These are phyloP conservation scores for Gadus chalcogrammus DNA, from an alignment of 2,113 vertebrate genomes.

Conservation along the genomic window DNA sequence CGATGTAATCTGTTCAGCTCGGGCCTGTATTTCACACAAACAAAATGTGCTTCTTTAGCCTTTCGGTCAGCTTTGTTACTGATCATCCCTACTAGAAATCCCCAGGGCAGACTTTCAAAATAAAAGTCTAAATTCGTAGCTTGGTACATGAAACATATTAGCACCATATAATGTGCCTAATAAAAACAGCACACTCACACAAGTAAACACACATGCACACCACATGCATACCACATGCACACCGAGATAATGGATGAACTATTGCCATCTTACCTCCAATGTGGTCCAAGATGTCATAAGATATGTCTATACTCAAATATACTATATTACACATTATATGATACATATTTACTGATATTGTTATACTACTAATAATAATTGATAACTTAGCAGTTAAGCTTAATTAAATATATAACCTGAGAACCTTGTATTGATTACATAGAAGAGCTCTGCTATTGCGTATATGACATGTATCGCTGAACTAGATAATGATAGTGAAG, in stretches of 20 bases:
- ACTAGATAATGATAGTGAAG: slow-evolving; percentile 72
- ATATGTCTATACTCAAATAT: slow-evolving; percentile 66
- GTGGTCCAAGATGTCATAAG: slow-evolving; percentile 45
- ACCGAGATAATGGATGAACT: slow-evolving; percentile 36
- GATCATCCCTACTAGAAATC: background rate
- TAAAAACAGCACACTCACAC: slow-evolving; percentile 22
- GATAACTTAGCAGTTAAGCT: slow-evolving; percentile 80
- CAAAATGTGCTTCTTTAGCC: background rate
- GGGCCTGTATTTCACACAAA: slow-evolving; percentile 23
- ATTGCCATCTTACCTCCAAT: slow-evolving; percentile 59
- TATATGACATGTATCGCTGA: slow-evolving; percentile 77
- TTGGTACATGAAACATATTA: slow-evolving; percentile 36
- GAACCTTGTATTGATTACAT: slow-evolving; percentile 77
- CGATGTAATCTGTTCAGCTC: slow-evolving; percentile 33
- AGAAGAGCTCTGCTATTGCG: slow-evolving; percentile 74
- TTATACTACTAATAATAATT: slow-evolving; percentile 79
- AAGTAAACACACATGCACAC: background rate
- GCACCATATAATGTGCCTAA: slow-evolving; percentile 58
- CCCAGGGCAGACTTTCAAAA: slow-evolving; percentile 1
- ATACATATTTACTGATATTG: slow-evolving; percentile 73
- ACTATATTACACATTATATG: slow-evolving; percentile 60
- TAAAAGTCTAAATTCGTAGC: slow-evolving; percentile 27
- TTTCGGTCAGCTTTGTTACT: too few species aligned
- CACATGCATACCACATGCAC: slow-evolving; percentile 17
- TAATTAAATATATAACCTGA: slow-evolving; percentile 79